A percentile compares a stretch with the other conserved stretches of the same genome.
phyloP scores from a whole-genome alignment of 2,113 vertebrate species.

The Cardinalis cardinalis region DNA sequence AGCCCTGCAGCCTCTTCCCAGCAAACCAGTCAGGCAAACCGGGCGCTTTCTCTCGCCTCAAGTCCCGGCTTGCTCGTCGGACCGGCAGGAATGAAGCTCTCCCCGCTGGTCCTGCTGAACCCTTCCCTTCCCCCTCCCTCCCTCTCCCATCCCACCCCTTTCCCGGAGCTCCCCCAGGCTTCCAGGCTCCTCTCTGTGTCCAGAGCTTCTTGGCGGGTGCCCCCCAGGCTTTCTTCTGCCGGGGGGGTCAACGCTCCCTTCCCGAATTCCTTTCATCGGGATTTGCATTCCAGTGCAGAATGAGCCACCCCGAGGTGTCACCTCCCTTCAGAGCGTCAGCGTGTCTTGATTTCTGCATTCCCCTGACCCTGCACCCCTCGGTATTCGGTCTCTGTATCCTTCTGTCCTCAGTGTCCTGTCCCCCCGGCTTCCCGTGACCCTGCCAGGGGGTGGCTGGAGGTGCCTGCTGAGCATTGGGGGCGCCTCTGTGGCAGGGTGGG shows the following conservation, averaged over 20 bases:
- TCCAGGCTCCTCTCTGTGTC: background rate
- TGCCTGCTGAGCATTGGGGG: fast-evolving
- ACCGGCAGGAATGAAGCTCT: conserved; percentile 30
- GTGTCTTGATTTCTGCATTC: background rate
- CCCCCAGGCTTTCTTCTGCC: background rate
- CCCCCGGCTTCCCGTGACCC: background rate
- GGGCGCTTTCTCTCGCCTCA: background rate
- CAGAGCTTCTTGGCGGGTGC: background rate
- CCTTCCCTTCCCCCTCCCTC: background rate
- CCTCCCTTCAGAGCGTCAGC: background rate
- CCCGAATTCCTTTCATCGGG: fast-evolving
- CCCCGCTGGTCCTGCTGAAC: background rate
- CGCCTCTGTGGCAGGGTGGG: background rate
- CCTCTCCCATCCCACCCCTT: fast-evolving
- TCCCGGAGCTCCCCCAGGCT: background rate
- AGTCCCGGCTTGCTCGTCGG: background rate
- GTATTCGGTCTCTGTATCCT: too few relatives aligned
- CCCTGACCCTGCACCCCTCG: background rate
- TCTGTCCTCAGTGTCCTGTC: too few relatives aligned
- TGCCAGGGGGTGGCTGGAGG: background rate
- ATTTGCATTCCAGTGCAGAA: background rate
- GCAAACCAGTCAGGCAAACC: conserved; percentile 27
- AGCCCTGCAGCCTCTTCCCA: background rate
- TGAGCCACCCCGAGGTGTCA: background rate
- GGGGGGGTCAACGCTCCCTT: background rate